phyloP scores from a whole-genome alignment of 2,888 invertebrate genomes.

The Mongoloraphidia duomilia region DNA sequence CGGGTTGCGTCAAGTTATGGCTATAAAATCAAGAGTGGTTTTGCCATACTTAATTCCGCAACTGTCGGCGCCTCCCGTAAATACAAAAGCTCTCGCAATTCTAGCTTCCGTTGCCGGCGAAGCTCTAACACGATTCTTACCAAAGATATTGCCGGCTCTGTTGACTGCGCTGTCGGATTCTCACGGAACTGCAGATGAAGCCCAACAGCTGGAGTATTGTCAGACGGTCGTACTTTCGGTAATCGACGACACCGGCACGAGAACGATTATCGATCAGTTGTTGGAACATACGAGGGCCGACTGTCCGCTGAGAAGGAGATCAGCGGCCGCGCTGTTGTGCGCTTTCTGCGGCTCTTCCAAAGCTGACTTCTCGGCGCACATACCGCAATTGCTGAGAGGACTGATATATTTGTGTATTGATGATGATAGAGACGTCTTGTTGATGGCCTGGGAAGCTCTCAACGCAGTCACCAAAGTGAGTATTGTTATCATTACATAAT shows the following conservation, averaged over 20 bases:
- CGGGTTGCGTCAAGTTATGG: slow-evolving; percentile 93
- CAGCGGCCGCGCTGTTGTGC: slow-evolving; percentile 75
- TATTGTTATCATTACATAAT: not conserved
- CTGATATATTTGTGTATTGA: slow-evolving; percentile 76
- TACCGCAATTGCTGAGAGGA: slow-evolving; percentile 76
- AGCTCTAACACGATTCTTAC: slow-evolving; percentile 76
- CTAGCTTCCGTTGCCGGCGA: slow-evolving; percentile 91
- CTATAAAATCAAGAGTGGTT: slow-evolving; percentile 88
- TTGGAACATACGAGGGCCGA: slow-evolving; percentile 59
- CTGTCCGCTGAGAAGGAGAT: slow-evolving; percentile 50
- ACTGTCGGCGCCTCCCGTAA: slow-evolving; percentile 75
- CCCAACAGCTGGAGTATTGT: slow-evolving; percentile 76
- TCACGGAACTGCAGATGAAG: slow-evolving; percentile 47
- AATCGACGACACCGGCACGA: slow-evolving; percentile 71
- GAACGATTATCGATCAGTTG: slow-evolving; percentile 75
- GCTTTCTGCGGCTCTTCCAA: slow-evolving; percentile 82
- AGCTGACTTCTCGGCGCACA: slow-evolving; percentile 74
- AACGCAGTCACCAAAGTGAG: slow-evolving; percentile 68
- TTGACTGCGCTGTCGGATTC: slow-evolving; percentile 59
- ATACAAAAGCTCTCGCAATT: slow-evolving; percentile 87
- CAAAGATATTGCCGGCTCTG: slow-evolving; percentile 84
- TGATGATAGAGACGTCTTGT: slow-evolving; percentile 62
- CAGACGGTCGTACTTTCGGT: slow-evolving; percentile 87
- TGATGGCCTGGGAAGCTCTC: slow-evolving; percentile 84
- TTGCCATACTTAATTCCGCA: slow-evolving; percentile 93